Base-by-base conservation (phyloP, 2,888 invertebrate genomes). In the Flexamia atlantica region DNA sequence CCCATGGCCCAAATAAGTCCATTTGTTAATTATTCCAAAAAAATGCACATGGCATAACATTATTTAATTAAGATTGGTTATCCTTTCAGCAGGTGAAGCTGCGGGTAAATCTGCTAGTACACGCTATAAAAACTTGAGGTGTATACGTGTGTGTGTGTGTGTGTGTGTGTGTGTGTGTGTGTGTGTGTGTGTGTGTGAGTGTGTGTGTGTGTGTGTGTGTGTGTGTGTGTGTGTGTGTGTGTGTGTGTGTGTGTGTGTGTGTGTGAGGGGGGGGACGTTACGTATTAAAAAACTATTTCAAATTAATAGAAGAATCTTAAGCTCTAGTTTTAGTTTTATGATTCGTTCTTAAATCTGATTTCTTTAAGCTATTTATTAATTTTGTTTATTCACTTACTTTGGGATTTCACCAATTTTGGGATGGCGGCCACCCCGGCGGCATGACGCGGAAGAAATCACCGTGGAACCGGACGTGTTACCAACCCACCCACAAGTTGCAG, bases 351-450 rank as follows among this genome's bases (percentile, higher is more conserved):
- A n/a, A n/a, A n/a, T n/a, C n/a, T n/a, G n/a, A n/a, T n/a, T n/a
- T n/a, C n/a, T n/a, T n/a, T n/a, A n/a, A n/a, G n/a, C n/a, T n/a
- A n/a, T n/a, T n/a, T n/a, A n/a, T n/a, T n/a, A n/a, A n/a, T n/a
- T n/a, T 7, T 36, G 9, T 36, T 36, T 36, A 36, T 36, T 46
- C 0, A 86, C 88, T 90, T 87, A 91, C 91, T 90, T 90, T 86
- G 90, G 90, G 86, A 90, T 89, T 84, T 90, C 90, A 87, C 90
- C 90, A 85, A 90, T 90, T 88, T 90, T 90, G 64, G 90, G 90
- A 17, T 80, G 84, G 32, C 84, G 80, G 42, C 84, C 81, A 53
- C 84, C 84, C 50, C 70, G 46, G 53, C 84, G 84, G 81, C 84
- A 84, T 80, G 84, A 53, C 36, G 84, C 53, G 25, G 84, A 84